A percentile compares a stretch with the other conserved stretches of the same genome.
These are phyloP conservation scores for Orussus abietinus DNA, from an alignment of 1,140 invertebrate genomes.

Conservation along the genomic window DNA sequence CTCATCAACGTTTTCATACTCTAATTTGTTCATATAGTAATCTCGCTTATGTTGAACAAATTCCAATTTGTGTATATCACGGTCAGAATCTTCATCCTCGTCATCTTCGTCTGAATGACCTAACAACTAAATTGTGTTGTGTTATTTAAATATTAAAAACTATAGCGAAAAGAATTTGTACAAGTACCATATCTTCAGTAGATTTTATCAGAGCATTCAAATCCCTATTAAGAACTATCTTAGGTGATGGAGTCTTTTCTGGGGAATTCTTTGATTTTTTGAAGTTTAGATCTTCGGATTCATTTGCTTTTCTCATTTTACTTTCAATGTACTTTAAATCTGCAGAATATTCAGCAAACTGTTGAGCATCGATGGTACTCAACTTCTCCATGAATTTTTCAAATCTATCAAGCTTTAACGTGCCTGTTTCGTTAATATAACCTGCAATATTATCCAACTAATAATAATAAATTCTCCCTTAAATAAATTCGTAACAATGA, in stretches of 20 bases:
- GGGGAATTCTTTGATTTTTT: slow-evolving; percentile 23
- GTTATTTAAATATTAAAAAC: slow-evolving; percentile 8
- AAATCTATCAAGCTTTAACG: slow-evolving; percentile 79
- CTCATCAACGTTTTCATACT: slow-evolving; percentile 69
- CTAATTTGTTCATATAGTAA: slow-evolving; percentile 90
- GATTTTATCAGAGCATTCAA: slow-evolving; percentile 60
- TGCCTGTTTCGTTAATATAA: slow-evolving; percentile 89
- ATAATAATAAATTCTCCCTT: slow-evolving; percentile 6
- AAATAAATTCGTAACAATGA: background rate
- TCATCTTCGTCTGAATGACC: slow-evolving; percentile 54
- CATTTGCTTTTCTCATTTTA: slow-evolving; percentile 61
- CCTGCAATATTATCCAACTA: slow-evolving; percentile 54
- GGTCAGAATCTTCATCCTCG: slow-evolving; percentile 36
- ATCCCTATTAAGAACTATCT: slow-evolving; percentile 41
- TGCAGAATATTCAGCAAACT: slow-evolving; percentile 79
- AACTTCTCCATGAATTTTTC: slow-evolving; percentile 81
- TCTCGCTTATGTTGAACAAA: slow-evolving; percentile 83
- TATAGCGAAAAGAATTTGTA: slow-evolving; percentile 7
- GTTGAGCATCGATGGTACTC: slow-evolving; percentile 74
- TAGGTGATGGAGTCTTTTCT: slow-evolving; percentile 17
- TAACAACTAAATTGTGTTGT: slow-evolving; percentile 25
- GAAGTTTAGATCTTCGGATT: slow-evolving; percentile 20
- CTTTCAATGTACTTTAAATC: slow-evolving; percentile 82
- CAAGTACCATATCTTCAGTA: slow-evolving; percentile 58
- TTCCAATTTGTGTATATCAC: slow-evolving; percentile 62